Evolutionary conservation across 2,888 invertebrate species (phyloP), one percentile per base, ranked within the genome.

Genomic region (Drosophila mettleri): DNA sequence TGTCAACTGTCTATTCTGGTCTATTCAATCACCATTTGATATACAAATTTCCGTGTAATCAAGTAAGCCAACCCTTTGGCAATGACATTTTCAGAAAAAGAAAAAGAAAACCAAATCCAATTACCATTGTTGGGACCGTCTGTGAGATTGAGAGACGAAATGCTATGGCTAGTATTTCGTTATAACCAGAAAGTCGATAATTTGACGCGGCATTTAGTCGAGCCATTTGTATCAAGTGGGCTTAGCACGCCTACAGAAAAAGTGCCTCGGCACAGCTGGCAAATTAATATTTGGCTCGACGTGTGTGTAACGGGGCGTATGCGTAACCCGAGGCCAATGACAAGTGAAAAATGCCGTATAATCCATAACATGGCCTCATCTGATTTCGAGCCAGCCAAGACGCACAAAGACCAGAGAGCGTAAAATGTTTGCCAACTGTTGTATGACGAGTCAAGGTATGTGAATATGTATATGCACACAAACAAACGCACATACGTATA

Each of bases 211-310:
- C 73, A 52, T 60, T 72, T 74, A 71, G 68, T 48, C 34, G 43
- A 31, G 55, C 39, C 68, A 72, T 78, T 78, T 69, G 74, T 61
- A 69, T 64, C 16, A 54, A 29, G 36, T 24, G 53, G 29, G 41
- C 46, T 51, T 55, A 52, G 20, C 34, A 33, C 18, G 24, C 8
- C 9, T 10, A 20, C 12, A 41, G 38, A 49, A 16, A 45, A 45
- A 74, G 58, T 36, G 57, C 43, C 58, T 6, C 16, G 61, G 14
- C 73, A 34, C 69, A 73, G 74, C 71, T 69, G 71, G 43, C 46
- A 74, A 69, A 88, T 85, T 83, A 88, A 86, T 85, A 86, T 83
- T 88, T 78, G 69, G 69, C 85, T 78, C 88, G 74, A 27, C 43
- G 43, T 45, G 16, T 48, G 48, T 80, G 83, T 63, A 70, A 49